Base-by-base conservation (phyloP, 2,888 invertebrate species). In the Tromatobia lineatoria region DNA sequence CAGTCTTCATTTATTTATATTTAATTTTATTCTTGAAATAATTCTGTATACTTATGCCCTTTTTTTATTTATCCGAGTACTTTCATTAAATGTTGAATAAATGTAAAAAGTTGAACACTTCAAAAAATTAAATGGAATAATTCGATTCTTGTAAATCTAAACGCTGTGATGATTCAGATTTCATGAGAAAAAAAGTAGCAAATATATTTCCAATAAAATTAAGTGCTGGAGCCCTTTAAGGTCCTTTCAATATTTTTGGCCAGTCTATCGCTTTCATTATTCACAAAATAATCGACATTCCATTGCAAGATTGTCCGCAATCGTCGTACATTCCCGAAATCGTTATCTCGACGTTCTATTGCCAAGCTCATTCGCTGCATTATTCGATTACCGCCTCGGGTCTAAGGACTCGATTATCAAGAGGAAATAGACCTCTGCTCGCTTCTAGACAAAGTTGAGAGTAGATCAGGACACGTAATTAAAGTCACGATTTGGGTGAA, bases 341-440 rank as follows among this genome's bases (percentile, higher is more conserved):
- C 70, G 61, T 76, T 81, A 57, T 64, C 64, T 50, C 54, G 71
- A 29, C 10, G n/a, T 54, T 25, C 54, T 23, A 64, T 52, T 81
- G 70, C 61, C 15, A 47, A 74, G 45, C 69, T 77, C 59, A 13
- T 57, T 20, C 42, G 59, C 3, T 25, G 47, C 75, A 73, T 76
- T 71, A 73, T 67, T 67, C 59, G 71, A 83, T 52, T 59, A 47
- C 10, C 52, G 20, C 23, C 57, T 25, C 23, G 82, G 61, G 52
- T 23, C 57, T 34, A 45, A 52, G 42, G 83, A 76, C 66, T 83
- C 83, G 75, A 83, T 83, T 83, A 83, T 80, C 80, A 59, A 67
- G 80, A 76, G 83, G 83, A 83, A 83, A 83, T 83, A 67, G 83
- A 83, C 83, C 83, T 71, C 80, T 34, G 54, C 54, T 70, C 52